A percentile compares a stretch with the other conserved stretches of the same genome.
Conservation (phyloP, 2,888 invertebrate genomes). For the Volucella bombylans region DNA sequence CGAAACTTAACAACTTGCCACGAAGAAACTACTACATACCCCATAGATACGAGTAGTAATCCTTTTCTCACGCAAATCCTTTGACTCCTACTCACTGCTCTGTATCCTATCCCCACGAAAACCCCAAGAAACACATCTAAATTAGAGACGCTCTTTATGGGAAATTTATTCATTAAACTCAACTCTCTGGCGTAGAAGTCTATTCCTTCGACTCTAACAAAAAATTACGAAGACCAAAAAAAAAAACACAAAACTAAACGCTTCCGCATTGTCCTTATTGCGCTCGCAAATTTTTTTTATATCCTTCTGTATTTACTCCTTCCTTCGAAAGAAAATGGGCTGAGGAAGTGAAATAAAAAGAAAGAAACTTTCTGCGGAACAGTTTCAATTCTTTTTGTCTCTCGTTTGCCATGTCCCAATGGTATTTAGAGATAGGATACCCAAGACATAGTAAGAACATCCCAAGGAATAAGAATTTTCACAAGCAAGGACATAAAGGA, state of each 20-base stretch:
- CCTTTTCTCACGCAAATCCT: slow-evolving; percentile 37
- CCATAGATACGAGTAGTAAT: slow-evolving; percentile 38
- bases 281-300: slow-evolving; percentile 62
- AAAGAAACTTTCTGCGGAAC: slow-evolving; percentile 53
- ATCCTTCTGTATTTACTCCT: background rate
- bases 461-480: slow-evolving; percentile 34
- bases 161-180: slow-evolving; percentile 74
- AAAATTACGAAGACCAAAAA: slow-evolving; percentile 14
- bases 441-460: slow-evolving; percentile 65
- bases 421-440: slow-evolving; percentile 38
- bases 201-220: slow-evolving; percentile 46
- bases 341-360: slow-evolving; percentile 16
- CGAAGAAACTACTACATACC: slow-evolving; percentile 43
- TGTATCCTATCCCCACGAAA: slow-evolving; percentile 30
- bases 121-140: slow-evolving; percentile 67
- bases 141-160: slow-evolving; percentile 71
- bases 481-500: slow-evolving; percentile 53
- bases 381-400: slow-evolving; percentile 46
- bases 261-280: slow-evolving; percentile 74
- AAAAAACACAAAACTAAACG: slow-evolving; percentile 54
- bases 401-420: slow-evolving; percentile 30
- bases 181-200: slow-evolving; percentile 46
- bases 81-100: background rate
- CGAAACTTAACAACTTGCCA: slow-evolving; percentile 50
- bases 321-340: background rate